Conservation (phyloP, 2,888 invertebrate genomes). For the Zootermopsis nevadensis region DNA sequence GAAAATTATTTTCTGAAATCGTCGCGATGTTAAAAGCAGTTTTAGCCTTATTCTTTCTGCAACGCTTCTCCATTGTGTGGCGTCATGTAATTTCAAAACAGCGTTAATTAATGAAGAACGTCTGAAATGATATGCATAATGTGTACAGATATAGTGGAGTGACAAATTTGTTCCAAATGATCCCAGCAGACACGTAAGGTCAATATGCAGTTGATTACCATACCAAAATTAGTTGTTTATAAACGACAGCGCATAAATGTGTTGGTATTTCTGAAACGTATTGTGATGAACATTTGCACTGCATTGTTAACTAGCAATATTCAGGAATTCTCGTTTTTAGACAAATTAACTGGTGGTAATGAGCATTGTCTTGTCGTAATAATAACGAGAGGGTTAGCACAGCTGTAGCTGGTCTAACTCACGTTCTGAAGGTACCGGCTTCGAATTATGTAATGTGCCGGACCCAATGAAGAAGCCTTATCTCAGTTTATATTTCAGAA, state of each 20-base stretch:
- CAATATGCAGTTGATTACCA: neutral
- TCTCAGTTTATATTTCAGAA: too few species aligned
- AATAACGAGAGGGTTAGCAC: too few species aligned
- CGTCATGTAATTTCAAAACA: neutral
- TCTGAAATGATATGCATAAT: neutral
- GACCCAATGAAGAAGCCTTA: too few species aligned
- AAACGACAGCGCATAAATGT: neutral
- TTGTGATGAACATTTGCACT: neutral
- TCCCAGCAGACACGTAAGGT: neutral
- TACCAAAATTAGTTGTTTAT: constrained; percentile 9
- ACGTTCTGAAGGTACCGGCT: too few species aligned
- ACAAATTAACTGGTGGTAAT: too few species aligned
- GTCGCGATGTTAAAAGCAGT: too few species aligned
- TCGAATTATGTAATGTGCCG: too few species aligned
- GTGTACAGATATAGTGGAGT: neutral
- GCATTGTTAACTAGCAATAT: neutral
- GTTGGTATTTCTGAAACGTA: neutral
- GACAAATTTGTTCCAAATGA: neutral
- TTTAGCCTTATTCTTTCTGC: neutral
- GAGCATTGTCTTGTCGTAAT: too few species aligned
- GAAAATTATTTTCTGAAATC: too few species aligned
- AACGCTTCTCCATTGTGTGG: neutral
- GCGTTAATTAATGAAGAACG: neutral
- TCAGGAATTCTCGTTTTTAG: too few species aligned
- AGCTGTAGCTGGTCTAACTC: too few species aligned